These are phyloP conservation scores for Callimorpha dominula DNA, from an alignment of 2,888 invertebrate genomes.

Conservation along the genomic window DNA sequence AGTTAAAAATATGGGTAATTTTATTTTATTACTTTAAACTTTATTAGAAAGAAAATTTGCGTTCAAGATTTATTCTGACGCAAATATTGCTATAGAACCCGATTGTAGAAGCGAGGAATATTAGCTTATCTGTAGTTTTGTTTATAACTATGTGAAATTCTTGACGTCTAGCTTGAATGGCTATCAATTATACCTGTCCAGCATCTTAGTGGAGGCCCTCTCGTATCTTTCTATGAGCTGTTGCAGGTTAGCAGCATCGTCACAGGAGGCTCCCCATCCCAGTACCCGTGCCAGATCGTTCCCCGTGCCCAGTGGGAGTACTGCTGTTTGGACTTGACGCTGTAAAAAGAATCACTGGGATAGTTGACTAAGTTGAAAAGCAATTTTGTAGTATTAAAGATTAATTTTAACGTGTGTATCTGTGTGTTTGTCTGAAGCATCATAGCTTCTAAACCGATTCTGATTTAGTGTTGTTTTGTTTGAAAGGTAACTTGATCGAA, in stretches of 20 bases:
- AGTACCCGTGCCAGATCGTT: conserved; percentile 98
- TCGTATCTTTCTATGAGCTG: conserved; percentile 97
- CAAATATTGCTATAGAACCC: no score
- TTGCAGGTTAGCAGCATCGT: conserved; percentile 97
- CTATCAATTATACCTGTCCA: conserved; percentile 89
- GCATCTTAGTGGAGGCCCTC: conserved; percentile 98
- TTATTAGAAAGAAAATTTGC: no score
- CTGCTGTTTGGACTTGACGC: conserved; percentile 98
- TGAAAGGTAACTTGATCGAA: no score
- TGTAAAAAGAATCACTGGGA: conserved; percentile 60
- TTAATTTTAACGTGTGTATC: neutral
- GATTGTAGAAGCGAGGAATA: no score
- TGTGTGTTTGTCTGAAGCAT: neutral
- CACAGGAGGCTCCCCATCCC: conserved; percentile 98
- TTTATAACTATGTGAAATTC: no score
- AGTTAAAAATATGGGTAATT: no score
- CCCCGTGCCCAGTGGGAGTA: conserved; percentile 97
- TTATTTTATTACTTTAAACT: no score
- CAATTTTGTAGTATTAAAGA: neutral
- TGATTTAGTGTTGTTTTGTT: no score
- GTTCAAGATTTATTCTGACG: no score
- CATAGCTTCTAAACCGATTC: no score
- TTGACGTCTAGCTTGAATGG: no score
- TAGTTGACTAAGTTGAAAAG: neutral
- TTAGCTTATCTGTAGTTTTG: no score